Evolutionary conservation across 2,797 vertebrate species (phyloP).

Genomic region (Acanthornis magna): DNA sequence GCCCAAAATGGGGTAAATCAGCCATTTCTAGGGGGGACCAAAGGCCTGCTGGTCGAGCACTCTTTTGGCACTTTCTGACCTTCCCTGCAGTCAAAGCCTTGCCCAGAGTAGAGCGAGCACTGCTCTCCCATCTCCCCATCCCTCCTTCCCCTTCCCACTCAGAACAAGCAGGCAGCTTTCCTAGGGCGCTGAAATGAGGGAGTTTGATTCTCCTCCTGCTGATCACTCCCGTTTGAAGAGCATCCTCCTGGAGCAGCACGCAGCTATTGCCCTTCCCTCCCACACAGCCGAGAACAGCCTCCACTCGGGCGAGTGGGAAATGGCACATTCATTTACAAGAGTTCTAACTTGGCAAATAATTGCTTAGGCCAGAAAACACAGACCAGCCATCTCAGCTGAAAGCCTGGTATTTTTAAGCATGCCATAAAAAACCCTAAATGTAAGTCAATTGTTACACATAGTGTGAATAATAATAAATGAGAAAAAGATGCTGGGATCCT

Average conservation of each 20-base stretch:
- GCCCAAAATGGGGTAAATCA: rapidly evolving
- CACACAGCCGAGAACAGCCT: not conserved
- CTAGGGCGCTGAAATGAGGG: not conserved
- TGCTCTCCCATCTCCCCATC: rapidly evolving
- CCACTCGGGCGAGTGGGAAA: not conserved
- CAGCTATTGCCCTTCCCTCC: not conserved
- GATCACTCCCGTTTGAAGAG: not conserved
- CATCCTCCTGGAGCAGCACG: not conserved
- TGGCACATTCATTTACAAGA: conserved; percentile 14
- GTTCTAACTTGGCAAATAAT: conserved; percentile 2
- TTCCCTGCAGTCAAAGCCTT: not conserved
- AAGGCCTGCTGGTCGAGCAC: rapidly evolving
- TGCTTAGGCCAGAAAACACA: conserved; percentile 47
- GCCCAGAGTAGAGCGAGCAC: rapidly evolving
- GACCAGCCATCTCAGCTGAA: conserved; percentile 15
- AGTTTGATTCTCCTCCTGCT: not conserved
- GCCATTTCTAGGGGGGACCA: not conserved
- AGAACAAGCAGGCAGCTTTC: rapidly evolving
- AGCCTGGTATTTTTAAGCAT: conserved; percentile 11
- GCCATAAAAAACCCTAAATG: not conserved
- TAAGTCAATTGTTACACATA: conserved; percentile 14
- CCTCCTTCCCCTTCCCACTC: not conserved
- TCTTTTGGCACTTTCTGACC: not conserved
- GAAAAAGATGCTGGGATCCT: not conserved
- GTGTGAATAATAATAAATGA: not conserved